A percentile compares a stretch with the other conserved stretches of the same genome.
Conservation (phyloP, 2,113 vertebrate species). For the Muntiacus reevesi region DNA sequence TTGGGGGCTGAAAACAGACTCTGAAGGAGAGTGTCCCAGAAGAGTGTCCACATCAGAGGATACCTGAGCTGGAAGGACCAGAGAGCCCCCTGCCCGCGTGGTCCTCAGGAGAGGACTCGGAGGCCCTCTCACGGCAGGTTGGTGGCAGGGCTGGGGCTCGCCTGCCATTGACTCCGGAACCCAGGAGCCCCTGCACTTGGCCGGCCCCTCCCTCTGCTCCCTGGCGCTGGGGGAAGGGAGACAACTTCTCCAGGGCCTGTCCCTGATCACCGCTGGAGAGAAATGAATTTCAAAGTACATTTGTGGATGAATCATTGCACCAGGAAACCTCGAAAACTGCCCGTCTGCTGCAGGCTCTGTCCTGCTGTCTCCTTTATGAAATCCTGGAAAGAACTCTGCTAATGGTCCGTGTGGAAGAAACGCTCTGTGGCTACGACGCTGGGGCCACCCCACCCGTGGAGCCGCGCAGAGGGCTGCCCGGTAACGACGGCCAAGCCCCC, state of each 20-base stretch:
- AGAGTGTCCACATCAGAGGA: rapidly evolving
- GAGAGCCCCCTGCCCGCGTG: not conserved
- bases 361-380: not conserved
- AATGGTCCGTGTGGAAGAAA: rapidly evolving
- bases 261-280: not conserved
- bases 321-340: not conserved
- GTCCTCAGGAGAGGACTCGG: not conserved
- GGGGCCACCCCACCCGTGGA: not conserved
- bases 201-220: no score
- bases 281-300: not conserved
- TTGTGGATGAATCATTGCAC: not conserved
- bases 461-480: not conserved
- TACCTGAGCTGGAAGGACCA: not conserved
- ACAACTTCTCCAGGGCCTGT: no score
- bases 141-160: not conserved
- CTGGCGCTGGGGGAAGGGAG: rapidly evolving
- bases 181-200: not conserved
- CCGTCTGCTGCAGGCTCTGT: not conserved
- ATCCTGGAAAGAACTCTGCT: not conserved
- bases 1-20: not conserved
- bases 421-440: rapidly evolving
- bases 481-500: rapidly evolving
- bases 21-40: not conserved
- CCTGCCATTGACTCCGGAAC: no score
- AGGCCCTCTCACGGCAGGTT: not conserved